phyloP scores from a whole-genome alignment of 2,113 vertebrate species.

The Oryzias curvinotus region DNA sequence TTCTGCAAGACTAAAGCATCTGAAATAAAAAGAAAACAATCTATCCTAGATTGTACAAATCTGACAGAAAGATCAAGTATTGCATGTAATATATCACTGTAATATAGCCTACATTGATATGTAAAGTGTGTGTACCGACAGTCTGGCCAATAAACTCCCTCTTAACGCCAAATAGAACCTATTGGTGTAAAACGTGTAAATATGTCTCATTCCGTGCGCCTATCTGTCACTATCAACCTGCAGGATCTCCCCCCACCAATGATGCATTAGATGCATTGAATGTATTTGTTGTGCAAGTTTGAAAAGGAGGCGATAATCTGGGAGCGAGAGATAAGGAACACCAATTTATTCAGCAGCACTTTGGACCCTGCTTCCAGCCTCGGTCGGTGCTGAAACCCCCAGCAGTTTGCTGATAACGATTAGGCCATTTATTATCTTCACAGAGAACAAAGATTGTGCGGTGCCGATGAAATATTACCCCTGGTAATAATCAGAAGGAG shows the following conservation, averaged over 20 bases:
- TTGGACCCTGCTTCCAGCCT: slow-evolving; percentile 96
- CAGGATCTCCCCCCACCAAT: slow-evolving; percentile 83
- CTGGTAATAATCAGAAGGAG: slow-evolving; percentile 90
- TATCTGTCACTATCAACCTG: slow-evolving; percentile 92
- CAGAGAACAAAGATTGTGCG: slow-evolving; percentile 99
- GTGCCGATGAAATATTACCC: slow-evolving; percentile 99
- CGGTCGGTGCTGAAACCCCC: slow-evolving; percentile 92
- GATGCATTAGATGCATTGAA: slow-evolving; percentile 98
- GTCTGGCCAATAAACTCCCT: slow-evolving; percentile 64
- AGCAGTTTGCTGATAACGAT: slow-evolving; percentile 99
- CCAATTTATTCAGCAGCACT: slow-evolving; percentile 99
- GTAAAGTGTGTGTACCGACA: slow-evolving; percentile 68
- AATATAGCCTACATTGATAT: slow-evolving; percentile 74
- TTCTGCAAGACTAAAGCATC: not conserved
- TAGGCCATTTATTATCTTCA: slow-evolving; percentile 99
- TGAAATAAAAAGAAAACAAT: not conserved
- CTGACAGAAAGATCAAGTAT: slow-evolving; percentile 66
- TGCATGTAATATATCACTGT: slow-evolving; percentile 44
- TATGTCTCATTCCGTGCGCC: slow-evolving; percentile 79
- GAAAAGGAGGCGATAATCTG: slow-evolving; percentile 99
- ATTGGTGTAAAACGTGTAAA: slow-evolving; percentile 77
- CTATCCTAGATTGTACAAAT: slow-evolving; percentile 52
- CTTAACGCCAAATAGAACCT: slow-evolving; percentile 50
- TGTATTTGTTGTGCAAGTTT: slow-evolving; percentile 99
- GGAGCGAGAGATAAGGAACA: slow-evolving; percentile 98